Conservation (phyloP, 2,113 vertebrate species). For the Amphiprion ocellaris region DNA sequence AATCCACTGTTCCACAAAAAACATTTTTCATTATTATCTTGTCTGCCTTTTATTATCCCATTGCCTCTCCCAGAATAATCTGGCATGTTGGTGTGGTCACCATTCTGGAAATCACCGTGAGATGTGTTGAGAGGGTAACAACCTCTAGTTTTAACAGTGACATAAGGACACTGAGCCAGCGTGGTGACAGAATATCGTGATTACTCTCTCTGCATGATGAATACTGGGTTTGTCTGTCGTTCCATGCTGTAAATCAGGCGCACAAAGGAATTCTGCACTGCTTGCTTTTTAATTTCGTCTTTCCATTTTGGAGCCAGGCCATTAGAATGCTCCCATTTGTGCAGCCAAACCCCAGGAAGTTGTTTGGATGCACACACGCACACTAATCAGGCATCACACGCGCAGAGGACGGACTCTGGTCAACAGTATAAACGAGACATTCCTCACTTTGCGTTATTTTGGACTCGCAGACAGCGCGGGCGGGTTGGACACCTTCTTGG, state of each 20-base stretch:
- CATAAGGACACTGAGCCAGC: constrained; percentile 35
- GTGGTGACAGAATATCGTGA: constrained; percentile 15
- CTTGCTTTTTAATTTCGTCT: constrained; percentile 53
- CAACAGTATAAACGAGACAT: constrained; percentile 20
- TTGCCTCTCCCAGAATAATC: too few species aligned
- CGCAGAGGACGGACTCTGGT: constrained; percentile 20
- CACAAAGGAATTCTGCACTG: constrained; percentile 43
- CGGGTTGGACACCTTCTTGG: constrained; percentile 46
- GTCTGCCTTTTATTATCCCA: too few species aligned
- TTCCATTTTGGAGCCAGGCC: constrained; percentile 48
- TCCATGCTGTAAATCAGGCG: constrained; percentile 7
- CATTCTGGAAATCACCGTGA: too few species aligned
- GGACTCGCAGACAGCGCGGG: constrained; percentile 1
- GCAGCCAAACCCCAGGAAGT: constrained; percentile 43
- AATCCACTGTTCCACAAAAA: too few species aligned
- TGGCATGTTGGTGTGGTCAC: too few species aligned
- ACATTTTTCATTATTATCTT: too few species aligned
- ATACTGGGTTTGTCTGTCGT: constrained; percentile 7
- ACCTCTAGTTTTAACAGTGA: constrained; percentile 23
- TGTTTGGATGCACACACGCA: constrained; percentile 15
- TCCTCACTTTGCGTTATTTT: constrained; percentile 16
- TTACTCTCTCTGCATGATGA: constrained; percentile 15
- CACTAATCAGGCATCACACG: constrained; percentile 18
- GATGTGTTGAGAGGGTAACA: neutral
- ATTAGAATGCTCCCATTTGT: constrained; percentile 43